A percentile compares a stretch with the other conserved stretches of the same genome.
These are phyloP conservation scores for Hedychridium roseum DNA, from an alignment of 2,888 invertebrate genomes.

Conservation along the genomic window DNA sequence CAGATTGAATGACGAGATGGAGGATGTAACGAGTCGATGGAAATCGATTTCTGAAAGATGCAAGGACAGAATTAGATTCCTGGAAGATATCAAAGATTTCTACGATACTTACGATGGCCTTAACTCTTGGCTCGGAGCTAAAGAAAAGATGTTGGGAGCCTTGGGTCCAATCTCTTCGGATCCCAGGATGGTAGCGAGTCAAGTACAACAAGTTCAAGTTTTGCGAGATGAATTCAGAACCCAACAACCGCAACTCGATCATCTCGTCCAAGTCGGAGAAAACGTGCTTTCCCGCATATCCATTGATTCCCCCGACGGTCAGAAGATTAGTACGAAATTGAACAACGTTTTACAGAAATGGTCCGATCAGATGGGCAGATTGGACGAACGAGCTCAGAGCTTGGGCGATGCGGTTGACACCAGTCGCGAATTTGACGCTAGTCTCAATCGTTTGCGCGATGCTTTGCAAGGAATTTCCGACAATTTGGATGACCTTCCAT, in stretches of 20 bases:
- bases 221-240: slow-evolving; percentile 93
- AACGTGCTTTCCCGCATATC: slow-evolving; percentile 72
- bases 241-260: slow-evolving; percentile 89
- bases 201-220: slow-evolving; percentile 90
- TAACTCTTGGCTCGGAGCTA: slow-evolving; percentile 87
- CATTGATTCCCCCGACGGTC: slow-evolving; percentile 69
- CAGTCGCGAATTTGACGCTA: slow-evolving; percentile 91
- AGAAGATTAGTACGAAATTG: slow-evolving; percentile 76
- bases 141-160: slow-evolving; percentile 95
- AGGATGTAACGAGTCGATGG: slow-evolving; percentile 85
- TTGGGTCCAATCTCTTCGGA: slow-evolving; percentile 96
- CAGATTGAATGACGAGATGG: slow-evolving; percentile 82
- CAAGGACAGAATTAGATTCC: slow-evolving; percentile 76
- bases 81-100: slow-evolving; percentile 91
- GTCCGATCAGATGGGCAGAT: slow-evolving; percentile 79
- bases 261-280: slow-evolving; percentile 83
- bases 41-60: slow-evolving; percentile 84
- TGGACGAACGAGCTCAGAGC: slow-evolving; percentile 89
- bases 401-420: slow-evolving; percentile 92
- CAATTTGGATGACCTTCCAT: slow-evolving; percentile 81
- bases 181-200: slow-evolving; percentile 93
- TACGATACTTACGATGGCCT: slow-evolving; percentile 87
- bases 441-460: slow-evolving; percentile 81
- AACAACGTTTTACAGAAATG: slow-evolving; percentile 78
- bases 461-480: slow-evolving; percentile 90